Evolutionary conservation across 2,113 vertebrate genomes (phyloP), one percentile per base, ranked within the genome.

Genomic region (Cinclus cinclus): DNA sequence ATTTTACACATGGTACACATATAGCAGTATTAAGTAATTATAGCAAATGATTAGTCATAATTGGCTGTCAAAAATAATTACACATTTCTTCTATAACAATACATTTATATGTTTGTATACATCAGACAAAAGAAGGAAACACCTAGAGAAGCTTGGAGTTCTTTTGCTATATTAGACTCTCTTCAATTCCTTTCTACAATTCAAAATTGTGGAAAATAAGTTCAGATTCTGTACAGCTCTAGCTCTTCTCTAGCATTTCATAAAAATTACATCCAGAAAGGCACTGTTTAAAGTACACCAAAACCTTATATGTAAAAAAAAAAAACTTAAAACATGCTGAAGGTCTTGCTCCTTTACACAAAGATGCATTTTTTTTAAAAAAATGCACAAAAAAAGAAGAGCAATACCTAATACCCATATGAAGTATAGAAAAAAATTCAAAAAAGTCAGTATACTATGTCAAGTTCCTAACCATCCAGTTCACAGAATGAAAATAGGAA

Each of bases 341-440:
- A 37, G 6, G 20, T 50, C 33, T 41, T 73, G 44, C 63, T 62
- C 23, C 60, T 84, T 84, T 76, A 35, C 23, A 83, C 2, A 27
- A 7, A 6, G 9, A 25, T 4, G 3, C 1, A 2, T 52, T 52
- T 42, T 59, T 59, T 53, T 75, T 18, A 21, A 41, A 21, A 41
- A 74, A 81, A 67, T 18, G 10, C 15, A 74, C 7, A 50, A 50
- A 19, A 92, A 15, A 47, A 62, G 16, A 55, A 71, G 27, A 71
- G 14, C 11, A 81, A 0, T 15, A 70, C 23, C 22, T 41, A 70
- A 91, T 46, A 70, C 1, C 3, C 6, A 9, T 4, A 24, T 0
- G 3, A 58, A 53, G 28, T 31, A n/a, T 2, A 39, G 21, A 74
- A 73, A 20, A 75, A 62, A 53, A 70, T 9, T 17, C 2, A 0